Evolutionary conservation across 2,888 invertebrate species (phyloP).

Genomic region (Agrotis segetum): DNA sequence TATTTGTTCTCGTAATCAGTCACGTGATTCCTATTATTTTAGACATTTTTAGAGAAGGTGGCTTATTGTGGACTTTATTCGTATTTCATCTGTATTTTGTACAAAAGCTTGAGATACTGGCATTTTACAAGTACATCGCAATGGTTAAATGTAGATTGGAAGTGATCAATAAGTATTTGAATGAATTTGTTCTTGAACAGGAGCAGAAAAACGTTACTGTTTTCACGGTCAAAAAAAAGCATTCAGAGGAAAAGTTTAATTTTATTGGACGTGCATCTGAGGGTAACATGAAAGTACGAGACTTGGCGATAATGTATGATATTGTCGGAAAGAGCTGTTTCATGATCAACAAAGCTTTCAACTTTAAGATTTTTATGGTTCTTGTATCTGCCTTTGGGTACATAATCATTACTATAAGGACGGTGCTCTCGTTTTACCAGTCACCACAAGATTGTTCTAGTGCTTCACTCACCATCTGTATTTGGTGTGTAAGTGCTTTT

Average conservation of each 20-base stretch:
- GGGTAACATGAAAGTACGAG: conserved; percentile 72
- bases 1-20: conserved; percentile 53
- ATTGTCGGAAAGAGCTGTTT: conserved; percentile 73
- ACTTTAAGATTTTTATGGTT: conserved; percentile 78
- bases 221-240: conserved; percentile 57
- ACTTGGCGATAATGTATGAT: conserved; percentile 74
- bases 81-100: conserved; percentile 60
- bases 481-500: conserved; percentile 71
- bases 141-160: conserved; percentile 71
- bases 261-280: conserved; percentile 67
- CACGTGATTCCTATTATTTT: conserved; percentile 52
- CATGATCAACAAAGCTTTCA: conserved; percentile 75
- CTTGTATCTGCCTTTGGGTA: conserved; percentile 75
- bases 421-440: conserved; percentile 69
- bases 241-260: conserved; percentile 61
- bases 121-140: conserved; percentile 72
- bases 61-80: conserved; percentile 24
- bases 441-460: conserved; percentile 46
- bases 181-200: conserved; percentile 68
- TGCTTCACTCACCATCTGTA: conserved; percentile 62
- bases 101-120: conserved; percentile 73
- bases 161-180: conserved; percentile 71
- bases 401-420: conserved; percentile 76
- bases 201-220: conserved; percentile 60
- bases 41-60: conserved; percentile 50